Conservation (phyloP, 2,888 invertebrate species). For the Poecilobothrus nobilitatus region DNA sequence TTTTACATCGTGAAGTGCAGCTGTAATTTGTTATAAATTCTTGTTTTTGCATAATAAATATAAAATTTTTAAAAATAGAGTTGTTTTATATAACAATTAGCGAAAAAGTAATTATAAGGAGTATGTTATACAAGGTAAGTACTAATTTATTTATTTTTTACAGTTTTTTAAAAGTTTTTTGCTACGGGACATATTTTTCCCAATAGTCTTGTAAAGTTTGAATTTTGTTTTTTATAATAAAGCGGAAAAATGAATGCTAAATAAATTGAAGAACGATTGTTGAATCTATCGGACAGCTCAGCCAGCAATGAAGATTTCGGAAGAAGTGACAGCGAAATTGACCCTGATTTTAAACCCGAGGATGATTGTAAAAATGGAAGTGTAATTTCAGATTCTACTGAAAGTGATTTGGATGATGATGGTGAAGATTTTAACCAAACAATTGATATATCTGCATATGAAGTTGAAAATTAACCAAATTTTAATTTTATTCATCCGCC, state of each 20-base stretch:
- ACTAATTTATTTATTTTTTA: too few species aligned
- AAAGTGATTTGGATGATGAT: background rate
- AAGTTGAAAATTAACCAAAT: background rate
- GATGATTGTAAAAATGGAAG: background rate
- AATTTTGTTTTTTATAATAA: background rate
- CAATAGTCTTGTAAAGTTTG: background rate
- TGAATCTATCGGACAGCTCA: background rate
- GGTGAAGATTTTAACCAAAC: background rate
- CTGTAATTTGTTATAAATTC: too few species aligned
- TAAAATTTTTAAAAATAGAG: too few species aligned
- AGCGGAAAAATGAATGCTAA: background rate
- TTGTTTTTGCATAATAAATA: too few species aligned
- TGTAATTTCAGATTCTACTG: background rate
- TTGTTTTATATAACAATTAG: too few species aligned
- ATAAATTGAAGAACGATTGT: background rate
- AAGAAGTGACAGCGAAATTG: slow-evolving; percentile 1
- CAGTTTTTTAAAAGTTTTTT: too few species aligned
- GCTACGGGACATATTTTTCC: background rate
- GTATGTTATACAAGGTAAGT: too few species aligned
- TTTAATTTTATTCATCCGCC: background rate
- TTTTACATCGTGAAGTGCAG: too few species aligned
- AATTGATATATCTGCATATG: background rate
- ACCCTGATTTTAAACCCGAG: background rate
- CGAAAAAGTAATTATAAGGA: too few species aligned
- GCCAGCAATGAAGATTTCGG: background rate